Conservation (phyloP, 2,113 vertebrate genomes). For the Globicephala melas region DNA sequence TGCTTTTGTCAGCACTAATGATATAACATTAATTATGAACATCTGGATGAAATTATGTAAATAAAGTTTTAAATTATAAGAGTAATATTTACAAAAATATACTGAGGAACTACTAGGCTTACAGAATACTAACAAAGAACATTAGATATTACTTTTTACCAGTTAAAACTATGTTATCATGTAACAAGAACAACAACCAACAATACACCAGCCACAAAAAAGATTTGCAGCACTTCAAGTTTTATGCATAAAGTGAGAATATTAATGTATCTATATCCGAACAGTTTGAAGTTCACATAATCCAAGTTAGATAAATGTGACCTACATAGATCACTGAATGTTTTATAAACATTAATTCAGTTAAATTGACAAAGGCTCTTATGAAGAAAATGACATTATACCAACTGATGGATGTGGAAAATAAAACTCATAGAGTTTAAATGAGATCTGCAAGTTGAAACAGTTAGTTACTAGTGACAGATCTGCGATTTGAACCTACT, state of each 20-base stretch:
- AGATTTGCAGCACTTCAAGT: neutral
- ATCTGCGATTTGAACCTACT: neutral
- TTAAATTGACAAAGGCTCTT: neutral
- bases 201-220: neutral
- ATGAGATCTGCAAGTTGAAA: neutral
- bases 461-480: neutral
- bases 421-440: neutral
- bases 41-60: neutral
- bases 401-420: neutral
- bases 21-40: neutral
- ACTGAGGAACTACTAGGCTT: neutral
- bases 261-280: neutral
- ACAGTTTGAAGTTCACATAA: neutral
- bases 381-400: neutral
- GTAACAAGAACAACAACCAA: neutral
- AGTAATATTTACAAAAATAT: neutral
- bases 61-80: neutral
- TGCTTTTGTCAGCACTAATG: neutral
- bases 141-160: neutral
- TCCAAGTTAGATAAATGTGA: neutral
- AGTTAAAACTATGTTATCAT: neutral
- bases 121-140: neutral
- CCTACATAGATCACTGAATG: neutral
- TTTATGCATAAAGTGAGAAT: neutral
- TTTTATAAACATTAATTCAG: slow-evolving; percentile 8